Evolutionary conservation across 2,888 invertebrate species (phyloP), one percentile per base, ranked within the genome.

Genomic region (Nephrotoma appendiculata): DNA sequence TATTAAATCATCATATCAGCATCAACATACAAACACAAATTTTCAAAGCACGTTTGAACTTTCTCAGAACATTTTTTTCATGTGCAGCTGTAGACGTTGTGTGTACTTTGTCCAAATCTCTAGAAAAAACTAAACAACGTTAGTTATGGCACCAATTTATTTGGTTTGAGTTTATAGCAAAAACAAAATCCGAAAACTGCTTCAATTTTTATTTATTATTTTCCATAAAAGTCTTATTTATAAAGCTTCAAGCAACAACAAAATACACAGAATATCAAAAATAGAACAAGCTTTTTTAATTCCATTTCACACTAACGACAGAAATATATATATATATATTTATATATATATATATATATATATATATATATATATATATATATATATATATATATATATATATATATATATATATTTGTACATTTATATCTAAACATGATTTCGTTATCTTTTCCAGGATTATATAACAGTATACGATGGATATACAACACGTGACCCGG

Each of bases 391-490:
- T n/a, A n/a, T n/a, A n/a, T n/a, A n/a, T n/a, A n/a, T n/a, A n/a
- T n/a, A n/a, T n/a, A n/a, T n/a, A n/a, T n/a, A n/a, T n/a, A n/a
- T n/a, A n/a, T n/a, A n/a, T n/a, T n/a, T n/a, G n/a, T n/a, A n/a
- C n/a, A n/a, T 31, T 31, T 31, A 31, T 31, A 3, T 2, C 1
- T 31, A 31, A 31, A 31, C 31, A 31, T 31, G 31, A 31, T 31
- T 31, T 31, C 41, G 4, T 12, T 31, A 41, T 31, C 19, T 83
- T 41, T 84, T 42, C n/a, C 44, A 96, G 92, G 97, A 97, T 92
- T 97, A 96, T 92, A 96, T 97, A 89, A 96, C 96, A 45, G 95
- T 97, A 86, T 97, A 97, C 91, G 97, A 97, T 90, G 97, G 97
- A 57, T 96, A 97, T 90, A 97, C 97, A 88, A 97, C 96, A 71